Percentiles rank a stretch among this genome's conserved stretches.
Evolutionary conservation across 2,113 vertebrate genomes (phyloP).

Genomic region (Colaptes auratus): DNA sequence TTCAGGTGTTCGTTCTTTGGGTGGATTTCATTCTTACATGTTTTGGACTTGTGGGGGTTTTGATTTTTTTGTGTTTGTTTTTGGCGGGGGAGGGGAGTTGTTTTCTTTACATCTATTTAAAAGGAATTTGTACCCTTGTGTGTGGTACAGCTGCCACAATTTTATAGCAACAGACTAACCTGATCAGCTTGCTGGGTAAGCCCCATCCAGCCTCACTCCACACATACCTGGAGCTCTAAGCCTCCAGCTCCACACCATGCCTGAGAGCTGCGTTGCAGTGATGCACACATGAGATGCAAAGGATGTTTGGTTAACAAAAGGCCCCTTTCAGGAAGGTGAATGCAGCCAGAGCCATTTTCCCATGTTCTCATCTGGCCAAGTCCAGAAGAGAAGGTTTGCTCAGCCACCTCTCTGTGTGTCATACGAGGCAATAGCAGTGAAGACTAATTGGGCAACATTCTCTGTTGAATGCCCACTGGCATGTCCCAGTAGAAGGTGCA

Average conservation of each 20-base stretch:
- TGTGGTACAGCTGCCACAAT: not conserved
- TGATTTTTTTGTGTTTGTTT: not conserved
- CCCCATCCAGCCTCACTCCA: not conserved
- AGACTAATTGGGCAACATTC: not conserved
- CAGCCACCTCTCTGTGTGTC: not conserved
- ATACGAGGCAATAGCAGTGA: not conserved
- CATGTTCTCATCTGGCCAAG: not conserved
- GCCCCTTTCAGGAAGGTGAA: not conserved
- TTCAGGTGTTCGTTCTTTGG: not conserved
- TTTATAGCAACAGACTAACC: not conserved
- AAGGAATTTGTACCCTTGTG: not conserved
- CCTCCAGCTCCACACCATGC: not conserved
- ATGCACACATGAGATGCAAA: accelerated
- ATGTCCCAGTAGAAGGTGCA: not conserved
- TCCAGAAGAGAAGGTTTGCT: not conserved
- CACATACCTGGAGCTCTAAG: accelerated
- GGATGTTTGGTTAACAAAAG: not conserved
- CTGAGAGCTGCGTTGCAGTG: not conserved
- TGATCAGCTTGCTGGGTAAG: not conserved
- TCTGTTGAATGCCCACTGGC: not conserved
- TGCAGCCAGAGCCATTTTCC: not conserved
- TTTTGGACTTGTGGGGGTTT: not conserved
- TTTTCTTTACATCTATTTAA: not conserved
- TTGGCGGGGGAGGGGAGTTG: too few species aligned
- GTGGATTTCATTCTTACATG: not conserved